A percentile compares a stretch with the other conserved stretches of the same genome.
phyloP scores from a whole-genome alignment of 2,888 invertebrate genomes.

The Lottia gigantea region DNA sequence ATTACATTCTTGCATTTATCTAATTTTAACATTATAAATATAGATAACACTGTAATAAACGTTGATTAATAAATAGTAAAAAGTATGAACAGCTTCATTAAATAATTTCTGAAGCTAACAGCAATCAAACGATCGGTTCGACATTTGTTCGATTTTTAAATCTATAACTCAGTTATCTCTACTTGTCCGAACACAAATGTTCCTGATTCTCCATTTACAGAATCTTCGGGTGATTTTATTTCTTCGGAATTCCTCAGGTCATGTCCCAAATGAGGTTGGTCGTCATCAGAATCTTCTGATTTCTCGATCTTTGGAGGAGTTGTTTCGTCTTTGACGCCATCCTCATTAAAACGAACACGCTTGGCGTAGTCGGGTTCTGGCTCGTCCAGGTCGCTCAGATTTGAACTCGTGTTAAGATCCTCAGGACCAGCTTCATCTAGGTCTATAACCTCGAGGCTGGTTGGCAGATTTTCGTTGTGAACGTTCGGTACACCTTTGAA shows the following conservation, averaged over 20 bases:
- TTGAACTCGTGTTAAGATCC: not conserved
- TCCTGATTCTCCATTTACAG: not conserved
- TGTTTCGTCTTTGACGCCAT: conserved; percentile 37
- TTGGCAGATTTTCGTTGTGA: not conserved
- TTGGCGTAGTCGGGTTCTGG: conserved; percentile 52
- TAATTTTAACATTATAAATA: no score
- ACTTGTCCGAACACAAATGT: not conserved
- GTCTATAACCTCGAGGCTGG: not conserved
- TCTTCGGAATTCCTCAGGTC: not conserved
- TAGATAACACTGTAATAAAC: no score
- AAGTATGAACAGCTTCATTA: no score
- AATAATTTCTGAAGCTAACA: no score
- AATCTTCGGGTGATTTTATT: not conserved
- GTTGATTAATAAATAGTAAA: no score
- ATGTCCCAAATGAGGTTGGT: not conserved
- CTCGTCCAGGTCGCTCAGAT: conserved; percentile 28
- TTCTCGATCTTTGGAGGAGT: conserved; percentile 26
- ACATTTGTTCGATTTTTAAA: no score
- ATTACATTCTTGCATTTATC: no score
- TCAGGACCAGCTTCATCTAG: not conserved
- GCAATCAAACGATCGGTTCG: no score
- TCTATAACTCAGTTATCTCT: not conserved
- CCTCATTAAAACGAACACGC: conserved; percentile 43
- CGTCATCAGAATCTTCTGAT: not conserved
- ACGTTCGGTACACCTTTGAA: not conserved